Evolutionary conservation across 2,888 invertebrate species (phyloP).

Genomic region (Parnassius apollo): DNA sequence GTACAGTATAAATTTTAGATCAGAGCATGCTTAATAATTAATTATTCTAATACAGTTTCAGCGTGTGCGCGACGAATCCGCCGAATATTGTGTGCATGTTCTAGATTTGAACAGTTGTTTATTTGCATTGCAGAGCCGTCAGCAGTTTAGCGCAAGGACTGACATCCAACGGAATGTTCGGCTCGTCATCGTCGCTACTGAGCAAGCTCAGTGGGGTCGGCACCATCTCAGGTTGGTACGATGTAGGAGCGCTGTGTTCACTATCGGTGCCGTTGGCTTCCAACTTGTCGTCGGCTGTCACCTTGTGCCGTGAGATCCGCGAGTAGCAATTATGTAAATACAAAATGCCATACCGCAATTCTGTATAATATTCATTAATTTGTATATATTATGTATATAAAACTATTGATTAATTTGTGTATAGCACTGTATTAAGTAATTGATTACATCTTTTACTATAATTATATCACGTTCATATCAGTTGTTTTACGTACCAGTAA

Average conservation of each 20-base stretch:
- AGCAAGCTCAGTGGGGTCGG: conserved; percentile 78
- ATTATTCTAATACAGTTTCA: conserved; percentile 5
- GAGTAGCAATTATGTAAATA: background rate
- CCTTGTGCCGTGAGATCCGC: background rate
- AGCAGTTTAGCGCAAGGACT: conserved; percentile 81
- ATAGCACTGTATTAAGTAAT: too few relatives aligned
- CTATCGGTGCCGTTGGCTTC: background rate
- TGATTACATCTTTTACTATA: too few relatives aligned
- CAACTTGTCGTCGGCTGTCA: background rate
- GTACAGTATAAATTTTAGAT: conserved; percentile 18
- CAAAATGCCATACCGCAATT: background rate
- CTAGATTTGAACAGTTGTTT: conserved; percentile 33
- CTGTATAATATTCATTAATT: background rate
- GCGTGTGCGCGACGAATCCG: conserved; percentile 26
- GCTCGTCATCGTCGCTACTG: conserved; percentile 85
- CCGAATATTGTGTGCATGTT: conserved; percentile 24
- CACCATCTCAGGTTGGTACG: conserved; percentile 73
- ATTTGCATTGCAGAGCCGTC: conserved; percentile 73
- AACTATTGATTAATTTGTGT: too few relatives aligned
- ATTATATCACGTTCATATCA: too few relatives aligned
- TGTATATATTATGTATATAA: too few relatives aligned
- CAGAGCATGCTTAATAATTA: conserved; percentile 14
- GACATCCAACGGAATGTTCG: conserved; percentile 87
- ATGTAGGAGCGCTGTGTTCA: conserved; percentile 16
- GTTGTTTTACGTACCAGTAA: too few relatives aligned